Base-by-base conservation (phyloP, 2,888 invertebrate species). In the Thera obeliscata region DNA sequence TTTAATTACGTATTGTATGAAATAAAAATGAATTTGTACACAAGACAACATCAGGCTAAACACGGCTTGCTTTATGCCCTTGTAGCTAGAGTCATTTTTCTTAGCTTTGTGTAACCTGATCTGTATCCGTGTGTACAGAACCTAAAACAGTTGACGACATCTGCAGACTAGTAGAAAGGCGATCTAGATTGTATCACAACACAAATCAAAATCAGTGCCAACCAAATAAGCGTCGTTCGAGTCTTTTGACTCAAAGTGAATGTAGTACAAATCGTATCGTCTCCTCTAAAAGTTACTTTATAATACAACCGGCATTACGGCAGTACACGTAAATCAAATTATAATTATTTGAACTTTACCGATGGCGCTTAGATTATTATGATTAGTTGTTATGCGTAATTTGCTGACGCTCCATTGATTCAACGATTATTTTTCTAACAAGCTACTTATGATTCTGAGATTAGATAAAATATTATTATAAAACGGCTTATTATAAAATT, bases 321-420 rank as follows among this genome's bases (percentile, higher is more conserved):
- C 8, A 9, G 43, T 61, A 48, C 41, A 43, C 46, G 64, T 61
- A 68, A 74, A 74, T 74, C 56, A 60, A 70, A 71, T 66, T 69
- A 64, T 71, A 74, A 75, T 75, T 71, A 68, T 60, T 49, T 69
- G 66, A 71, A 70, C 67, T 61, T 61, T 63, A 66, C 65, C 50
- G 71, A 72, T 71, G 59, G 55, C 61, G 57, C 56, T 59, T 48
- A 71, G 67, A 71, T 72, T 68, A 50, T 55, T 69, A 65, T 72
- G 65, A 71, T 72, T 67, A 55, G 70, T 59, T 65, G 70, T 68
- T 73, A 72, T 63, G 65, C 64, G 22, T 65, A 60, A 67, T 70
- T 73, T 62, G 67, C 56, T 65, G 57, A 60, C 64, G 66, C 61
- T 67, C 67, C 56, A 70, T 74, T 70, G 72, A 73, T 71, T 71